Evolutionary conservation across 2,113 vertebrate genomes (phyloP).

Genomic region (Cardinalis cardinalis): DNA sequence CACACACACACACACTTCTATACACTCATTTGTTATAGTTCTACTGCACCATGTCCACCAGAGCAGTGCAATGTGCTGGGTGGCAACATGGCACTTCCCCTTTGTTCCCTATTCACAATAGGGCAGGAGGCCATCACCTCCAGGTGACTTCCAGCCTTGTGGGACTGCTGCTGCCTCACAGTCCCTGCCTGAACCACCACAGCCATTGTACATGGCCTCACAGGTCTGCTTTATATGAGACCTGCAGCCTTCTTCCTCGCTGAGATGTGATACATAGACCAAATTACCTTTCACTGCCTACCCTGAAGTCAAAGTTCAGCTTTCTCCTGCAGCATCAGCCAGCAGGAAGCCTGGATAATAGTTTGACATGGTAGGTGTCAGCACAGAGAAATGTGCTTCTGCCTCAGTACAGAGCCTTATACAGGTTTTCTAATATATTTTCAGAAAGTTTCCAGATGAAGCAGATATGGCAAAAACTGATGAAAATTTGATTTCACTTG

Average conservation of each 20-base stretch:
- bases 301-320: constrained; percentile 19
- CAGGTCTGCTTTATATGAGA: neutral
- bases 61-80: neutral
- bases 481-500: neutral
- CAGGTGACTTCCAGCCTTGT: neutral
- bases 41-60: neutral
- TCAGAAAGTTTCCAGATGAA: constrained; percentile 20
- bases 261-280: neutral
- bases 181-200: neutral
- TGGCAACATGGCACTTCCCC: neutral
- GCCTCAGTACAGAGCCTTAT: neutral
- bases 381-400: neutral
- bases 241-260: neutral
- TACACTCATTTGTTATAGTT: neutral
- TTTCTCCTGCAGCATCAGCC: neutral
- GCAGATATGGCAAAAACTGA: neutral
- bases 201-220: neutral
- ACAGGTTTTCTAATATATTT: neutral
- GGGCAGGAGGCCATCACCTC: neutral
- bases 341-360: neutral
- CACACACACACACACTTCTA: neutral
- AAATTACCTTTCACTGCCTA: constrained; percentile 1
- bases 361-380: neutral
- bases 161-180: neutral
- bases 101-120: neutral